phyloP scores from a whole-genome alignment of 2,113 vertebrate species.

The Chauna torquata region DNA sequence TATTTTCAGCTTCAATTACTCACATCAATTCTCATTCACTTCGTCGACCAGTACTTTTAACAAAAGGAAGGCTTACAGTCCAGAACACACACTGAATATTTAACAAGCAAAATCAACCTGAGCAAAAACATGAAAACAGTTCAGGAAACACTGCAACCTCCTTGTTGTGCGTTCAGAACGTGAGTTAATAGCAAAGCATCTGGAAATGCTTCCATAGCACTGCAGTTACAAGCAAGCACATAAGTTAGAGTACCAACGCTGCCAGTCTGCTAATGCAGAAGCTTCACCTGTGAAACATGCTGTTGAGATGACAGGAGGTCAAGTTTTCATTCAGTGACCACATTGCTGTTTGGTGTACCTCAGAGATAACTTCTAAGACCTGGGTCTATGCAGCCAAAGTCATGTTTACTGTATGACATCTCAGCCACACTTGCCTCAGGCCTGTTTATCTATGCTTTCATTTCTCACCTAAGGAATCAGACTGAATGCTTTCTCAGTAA shows the following conservation, averaged over 20 bases:
- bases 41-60: background rate
- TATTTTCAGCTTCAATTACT: constrained; percentile 3
- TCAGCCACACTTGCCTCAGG: background rate
- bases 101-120: background rate
- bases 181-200: background rate
- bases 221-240: fast-evolving
- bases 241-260: background rate
- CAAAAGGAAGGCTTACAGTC: background rate
- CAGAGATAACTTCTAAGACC: background rate
- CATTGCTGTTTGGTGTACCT: fast-evolving
- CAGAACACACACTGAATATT: background rate
- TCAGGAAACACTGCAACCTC: background rate
- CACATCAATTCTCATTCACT: background rate
- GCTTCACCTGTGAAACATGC: background rate
- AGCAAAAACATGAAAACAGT: background rate
- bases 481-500: background rate
- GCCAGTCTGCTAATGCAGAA: fast-evolving
- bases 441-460: background rate
- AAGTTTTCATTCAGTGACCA: background rate
- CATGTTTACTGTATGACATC: background rate
- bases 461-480: background rate
- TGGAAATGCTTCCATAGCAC: background rate
- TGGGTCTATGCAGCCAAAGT: background rate
- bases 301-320: background rate
- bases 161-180: background rate